A percentile compares a stretch with the other conserved stretches of the same genome.
phyloP scores from a whole-genome alignment of 2,797 vertebrate genomes.

The Molothrus ater region DNA sequence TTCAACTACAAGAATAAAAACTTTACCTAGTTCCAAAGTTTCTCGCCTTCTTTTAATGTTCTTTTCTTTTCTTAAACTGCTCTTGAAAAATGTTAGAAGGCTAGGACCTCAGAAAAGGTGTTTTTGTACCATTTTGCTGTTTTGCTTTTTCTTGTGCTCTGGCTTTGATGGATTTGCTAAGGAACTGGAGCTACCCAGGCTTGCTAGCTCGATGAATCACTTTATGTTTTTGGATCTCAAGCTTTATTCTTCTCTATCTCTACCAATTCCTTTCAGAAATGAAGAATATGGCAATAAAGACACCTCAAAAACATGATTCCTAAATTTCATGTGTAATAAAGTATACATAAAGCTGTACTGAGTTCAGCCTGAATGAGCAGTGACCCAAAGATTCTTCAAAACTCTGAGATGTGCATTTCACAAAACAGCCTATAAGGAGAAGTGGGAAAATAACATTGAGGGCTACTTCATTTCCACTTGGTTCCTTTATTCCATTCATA shows the following conservation, averaged over 20 bases:
- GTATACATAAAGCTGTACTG: background rate
- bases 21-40: slow-evolving; percentile 49
- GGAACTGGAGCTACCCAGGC: background rate
- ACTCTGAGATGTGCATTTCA: background rate
- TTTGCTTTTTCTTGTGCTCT: slow-evolving; percentile 15
- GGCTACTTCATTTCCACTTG: slow-evolving; percentile 10
- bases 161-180: slow-evolving; percentile 30
- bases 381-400: background rate
- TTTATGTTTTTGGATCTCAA: background rate
- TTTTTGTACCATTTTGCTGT: background rate
- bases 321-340: background rate
- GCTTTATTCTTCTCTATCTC: background rate
- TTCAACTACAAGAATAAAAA: slow-evolving; percentile 31
- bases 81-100: background rate
- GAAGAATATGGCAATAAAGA: background rate
- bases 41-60: background rate
- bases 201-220: background rate
- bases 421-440: background rate
- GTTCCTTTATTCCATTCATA: slow-evolving; percentile 17
- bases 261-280: background rate
- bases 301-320: background rate
- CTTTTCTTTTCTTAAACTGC: background rate
- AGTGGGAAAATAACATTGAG: background rate
- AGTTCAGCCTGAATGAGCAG: background rate
- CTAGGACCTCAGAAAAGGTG: background rate